Percentiles rank a stretch among this genome's conserved stretches.
These are phyloP conservation scores for Sclerodermus sp. DNA, from an alignment of 2,888 invertebrate genomes.

Conservation along the genomic window DNA sequence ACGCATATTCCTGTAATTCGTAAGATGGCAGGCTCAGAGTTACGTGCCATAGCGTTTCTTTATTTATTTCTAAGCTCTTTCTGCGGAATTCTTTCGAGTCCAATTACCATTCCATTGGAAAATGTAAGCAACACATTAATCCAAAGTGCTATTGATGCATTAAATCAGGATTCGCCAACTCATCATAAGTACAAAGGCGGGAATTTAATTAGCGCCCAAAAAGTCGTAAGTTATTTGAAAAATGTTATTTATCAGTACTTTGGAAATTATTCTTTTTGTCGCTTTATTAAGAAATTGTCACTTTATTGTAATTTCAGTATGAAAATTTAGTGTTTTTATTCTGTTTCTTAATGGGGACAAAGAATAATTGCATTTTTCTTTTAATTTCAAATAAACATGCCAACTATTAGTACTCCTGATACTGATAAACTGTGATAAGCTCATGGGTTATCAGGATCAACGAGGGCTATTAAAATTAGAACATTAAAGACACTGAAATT, in stretches of 20 bases:
- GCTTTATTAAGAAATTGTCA: too few species aligned
- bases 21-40: conserved; percentile 25
- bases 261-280: too few species aligned
- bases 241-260: too few species aligned
- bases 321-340: too few species aligned
- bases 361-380: too few species aligned
- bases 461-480: not conserved
- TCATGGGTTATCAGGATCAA: not conserved
- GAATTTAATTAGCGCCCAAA: conserved; percentile 44
- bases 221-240: conserved; percentile 39
- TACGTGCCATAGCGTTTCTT: conserved; percentile 1
- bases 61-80: conserved; percentile 2
- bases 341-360: too few species aligned
- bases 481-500: not conserved
- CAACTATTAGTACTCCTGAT: not conserved
- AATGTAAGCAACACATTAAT: conserved; percentile 35
- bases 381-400: too few species aligned
- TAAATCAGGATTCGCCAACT: conserved; percentile 42
- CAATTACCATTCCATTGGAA: conserved; percentile 30
- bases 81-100: conserved; percentile 11
- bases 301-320: too few species aligned
- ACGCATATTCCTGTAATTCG: not conserved
- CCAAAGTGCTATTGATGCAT: conserved; percentile 38
- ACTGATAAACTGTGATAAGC: not conserved
- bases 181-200: conserved; percentile 41